These are phyloP conservation scores for Heteropelma amictum DNA, from an alignment of 2,888 invertebrate genomes.

Conservation along the genomic window DNA sequence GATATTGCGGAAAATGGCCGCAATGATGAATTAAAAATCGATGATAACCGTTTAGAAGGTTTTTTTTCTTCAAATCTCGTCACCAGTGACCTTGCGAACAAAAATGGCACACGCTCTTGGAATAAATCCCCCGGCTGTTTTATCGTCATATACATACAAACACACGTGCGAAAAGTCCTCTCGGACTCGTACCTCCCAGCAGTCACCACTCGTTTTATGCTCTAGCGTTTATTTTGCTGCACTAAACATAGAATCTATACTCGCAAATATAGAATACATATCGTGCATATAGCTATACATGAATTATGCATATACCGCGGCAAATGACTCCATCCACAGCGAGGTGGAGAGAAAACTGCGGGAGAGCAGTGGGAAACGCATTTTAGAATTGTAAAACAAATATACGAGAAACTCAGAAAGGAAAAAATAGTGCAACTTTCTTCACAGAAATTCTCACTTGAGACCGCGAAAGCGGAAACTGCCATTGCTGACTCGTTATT, in stretches of 20 bases:
- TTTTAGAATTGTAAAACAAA: too few relatives aligned
- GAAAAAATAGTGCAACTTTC: too few relatives aligned
- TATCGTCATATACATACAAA: background rate
- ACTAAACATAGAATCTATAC: constrained; percentile 66
- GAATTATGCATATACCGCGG: too few relatives aligned
- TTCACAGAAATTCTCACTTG: too few relatives aligned
- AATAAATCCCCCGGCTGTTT: constrained; percentile 44
- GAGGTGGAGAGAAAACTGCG: too few relatives aligned
- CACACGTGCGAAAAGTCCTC: constrained; percentile 4
- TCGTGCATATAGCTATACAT: too few relatives aligned
- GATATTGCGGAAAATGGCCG: background rate
- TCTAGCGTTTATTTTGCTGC: constrained; percentile 58
- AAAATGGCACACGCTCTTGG: constrained; percentile 53
- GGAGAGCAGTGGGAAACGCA: too few relatives aligned
- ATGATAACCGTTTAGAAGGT: constrained; percentile 25
- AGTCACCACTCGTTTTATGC: constrained; percentile 10
- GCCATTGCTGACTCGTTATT: too few relatives aligned
- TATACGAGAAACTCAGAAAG: too few relatives aligned
- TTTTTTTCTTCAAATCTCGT: constrained; percentile 34
- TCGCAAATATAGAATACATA: constrained; percentile 59
- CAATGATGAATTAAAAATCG: background rate
- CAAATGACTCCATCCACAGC: too few relatives aligned
- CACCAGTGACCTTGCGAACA: constrained; percentile 52
- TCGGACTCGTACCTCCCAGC: constrained; percentile 4
- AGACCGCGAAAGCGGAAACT: too few relatives aligned